Evolutionary conservation across 2,888 invertebrate species (phyloP), one percentile per base, ranked within the genome.

Genomic region (Folsomia manolachei): DNA sequence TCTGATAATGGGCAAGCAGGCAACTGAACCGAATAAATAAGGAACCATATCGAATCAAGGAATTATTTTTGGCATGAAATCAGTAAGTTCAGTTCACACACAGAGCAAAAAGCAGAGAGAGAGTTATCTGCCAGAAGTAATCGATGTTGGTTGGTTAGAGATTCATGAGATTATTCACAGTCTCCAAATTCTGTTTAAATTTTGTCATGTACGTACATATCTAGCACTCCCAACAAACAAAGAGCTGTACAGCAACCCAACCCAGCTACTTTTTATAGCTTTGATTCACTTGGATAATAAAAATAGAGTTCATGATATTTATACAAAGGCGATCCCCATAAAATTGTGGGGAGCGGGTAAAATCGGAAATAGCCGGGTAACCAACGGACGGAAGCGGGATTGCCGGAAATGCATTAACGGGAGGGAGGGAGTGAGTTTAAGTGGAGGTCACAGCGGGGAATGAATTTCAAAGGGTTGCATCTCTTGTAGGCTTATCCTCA

Each of bases 321-420:
- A 72, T 66, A 69, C 65, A 2, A 25, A 56, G 63, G 69, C 62
- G 61, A 64, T 72, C 71, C 73, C 78, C 80, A 78, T 80, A 80
- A 80, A 80, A 79, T 79, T 76, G 78, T 76, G 77, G 75, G 77
- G 68, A 70, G 75, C n/a, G n/a, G 74, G 72, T 71, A 72, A 77
- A 79, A 74, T 79, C 78, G 80, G 80, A 80, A 80, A 78, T 80
- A 72, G 77, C 79, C 79, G 78, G 79, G 77, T 78, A 80, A 80
- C 79, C 78, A 80, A 69, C 77, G 78, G 80, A 78, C 77, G 78
- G 80, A 78, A 78, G 76, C 75, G 72, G 72, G 73, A 66, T 71
- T 75, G 73, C 74, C 75, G 80, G 78, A 80, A 80, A 76, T 80
- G 79, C 80, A 80, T 80, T 80, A 79, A 72, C 73, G 72, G 74